phyloP scores from a whole-genome alignment of 2,888 invertebrate species.

The Tinea pellionella region DNA sequence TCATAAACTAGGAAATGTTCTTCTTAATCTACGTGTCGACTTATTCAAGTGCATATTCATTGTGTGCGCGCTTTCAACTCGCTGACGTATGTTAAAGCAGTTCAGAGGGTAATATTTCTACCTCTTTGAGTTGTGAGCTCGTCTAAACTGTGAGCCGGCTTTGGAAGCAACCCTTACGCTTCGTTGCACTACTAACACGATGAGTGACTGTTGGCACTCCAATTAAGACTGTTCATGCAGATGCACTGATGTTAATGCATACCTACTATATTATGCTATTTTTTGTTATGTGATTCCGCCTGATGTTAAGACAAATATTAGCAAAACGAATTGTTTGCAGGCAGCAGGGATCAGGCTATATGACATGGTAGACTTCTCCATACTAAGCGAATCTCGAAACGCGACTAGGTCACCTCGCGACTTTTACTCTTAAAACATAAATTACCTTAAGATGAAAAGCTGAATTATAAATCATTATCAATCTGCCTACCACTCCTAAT shows the following conservation, averaged over 20 bases:
- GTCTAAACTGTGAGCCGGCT: constrained; percentile 11
- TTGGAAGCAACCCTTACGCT: constrained; percentile 22
- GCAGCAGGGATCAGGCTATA: too few species aligned
- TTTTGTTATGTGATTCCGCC: too few species aligned
- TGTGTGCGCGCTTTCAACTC: constrained; percentile 31
- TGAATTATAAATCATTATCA: too few species aligned
- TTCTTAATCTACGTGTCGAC: constrained; percentile 7
- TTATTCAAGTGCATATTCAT: constrained; percentile 1
- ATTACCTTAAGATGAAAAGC: too few species aligned
- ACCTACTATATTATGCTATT: too few species aligned
- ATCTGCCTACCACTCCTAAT: too few species aligned
- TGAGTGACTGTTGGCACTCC: constrained; percentile 32
- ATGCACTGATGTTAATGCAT: not conserved
- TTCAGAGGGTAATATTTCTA: constrained; percentile 41
- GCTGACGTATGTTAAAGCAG: constrained; percentile 29
- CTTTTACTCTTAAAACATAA: too few species aligned
- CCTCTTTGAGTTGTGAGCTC: constrained; percentile 37
- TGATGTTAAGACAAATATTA: too few species aligned
- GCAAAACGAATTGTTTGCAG: too few species aligned
- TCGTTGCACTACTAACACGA: constrained; percentile 26
- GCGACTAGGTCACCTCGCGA: too few species aligned
- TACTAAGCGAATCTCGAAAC: too few species aligned
- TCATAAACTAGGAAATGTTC: not conserved
- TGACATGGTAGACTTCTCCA: too few species aligned
- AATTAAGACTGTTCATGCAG: constrained; percentile 17